A percentile compares a stretch with the other conserved stretches of the same genome.
Conservation (phyloP, 2,888 invertebrate genomes). For the Fragum whitleyi region DNA sequence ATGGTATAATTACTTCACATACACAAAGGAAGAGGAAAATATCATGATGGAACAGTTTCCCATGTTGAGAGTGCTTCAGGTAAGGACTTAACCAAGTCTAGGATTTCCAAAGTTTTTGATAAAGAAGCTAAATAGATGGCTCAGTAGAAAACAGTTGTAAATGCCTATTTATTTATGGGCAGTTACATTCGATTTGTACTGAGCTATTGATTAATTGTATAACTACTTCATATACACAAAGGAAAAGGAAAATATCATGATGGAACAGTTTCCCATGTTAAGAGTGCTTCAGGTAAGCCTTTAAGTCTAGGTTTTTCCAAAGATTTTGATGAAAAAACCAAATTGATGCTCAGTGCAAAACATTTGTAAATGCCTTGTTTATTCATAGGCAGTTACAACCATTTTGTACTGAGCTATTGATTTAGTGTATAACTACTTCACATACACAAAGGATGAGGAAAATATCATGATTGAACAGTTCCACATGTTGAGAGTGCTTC, state of each 20-base stretch:
- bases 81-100: not conserved
- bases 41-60: constrained; percentile 76
- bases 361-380: no score
- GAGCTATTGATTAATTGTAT: no score
- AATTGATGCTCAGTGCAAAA: no score
- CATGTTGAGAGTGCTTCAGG: constrained; percentile 67
- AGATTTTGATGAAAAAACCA: no score
- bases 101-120: no score
- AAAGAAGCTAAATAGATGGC: no score
- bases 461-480: constrained; percentile 72
- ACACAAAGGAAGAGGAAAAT: constrained; percentile 67
- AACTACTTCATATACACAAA: constrained; percentile 79
- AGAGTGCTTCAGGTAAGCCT: constrained; percentile 55
- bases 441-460: constrained; percentile 71
- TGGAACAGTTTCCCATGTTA: constrained; percentile 76
- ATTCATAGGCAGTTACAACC: no score
- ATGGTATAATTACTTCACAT: constrained; percentile 79
- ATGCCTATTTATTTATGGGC: no score
- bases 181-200: no score
- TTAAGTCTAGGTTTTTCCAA: not conserved
- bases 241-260: constrained; percentile 68
- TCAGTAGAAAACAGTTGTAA: no score
- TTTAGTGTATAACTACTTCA: constrained; percentile 78
- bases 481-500: constrained; percentile 71
- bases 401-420: no score